phyloP scores from a whole-genome alignment of 35 echinoderm and acorn worm genomes.

The Eucidaris tribuloides region DNA sequence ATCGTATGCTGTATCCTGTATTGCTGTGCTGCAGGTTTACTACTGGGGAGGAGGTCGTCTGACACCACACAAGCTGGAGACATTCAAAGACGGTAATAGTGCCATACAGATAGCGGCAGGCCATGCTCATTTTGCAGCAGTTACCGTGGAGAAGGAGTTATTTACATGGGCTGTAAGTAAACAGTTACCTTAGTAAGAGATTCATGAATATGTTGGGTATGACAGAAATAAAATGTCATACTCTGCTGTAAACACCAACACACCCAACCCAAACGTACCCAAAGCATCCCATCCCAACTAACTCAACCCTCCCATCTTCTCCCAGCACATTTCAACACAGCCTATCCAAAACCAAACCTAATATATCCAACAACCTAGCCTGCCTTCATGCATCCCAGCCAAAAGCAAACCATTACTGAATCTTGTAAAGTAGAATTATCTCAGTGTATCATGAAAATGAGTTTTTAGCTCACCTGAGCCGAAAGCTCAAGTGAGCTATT shows the following conservation, averaged over 20 bases:
- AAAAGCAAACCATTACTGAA: too few relatives aligned
- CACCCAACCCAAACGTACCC: too few relatives aligned
- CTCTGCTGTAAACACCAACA: not conserved
- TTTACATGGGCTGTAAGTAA: constrained; percentile 93
- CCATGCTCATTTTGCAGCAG: constrained; percentile 87
- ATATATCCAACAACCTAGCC: too few relatives aligned
- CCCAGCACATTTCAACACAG: too few relatives aligned
- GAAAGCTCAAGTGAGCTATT: too few relatives aligned
- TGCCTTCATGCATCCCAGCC: too few relatives aligned
- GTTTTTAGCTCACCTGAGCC: too few relatives aligned
- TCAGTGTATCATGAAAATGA: too few relatives aligned
- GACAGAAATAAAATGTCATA: not conserved
- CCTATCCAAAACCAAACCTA: too few relatives aligned
- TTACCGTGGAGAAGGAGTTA: constrained; percentile 96
- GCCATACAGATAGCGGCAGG: constrained; percentile 83
- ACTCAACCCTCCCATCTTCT: too few relatives aligned
- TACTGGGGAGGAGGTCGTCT: constrained; percentile 98
- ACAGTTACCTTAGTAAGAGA: not conserved
- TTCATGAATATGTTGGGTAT: not conserved
- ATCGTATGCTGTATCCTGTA: not conserved
- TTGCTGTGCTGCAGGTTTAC: constrained; percentile 57
- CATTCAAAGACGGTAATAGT: constrained; percentile 86
- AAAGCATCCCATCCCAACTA: too few relatives aligned
- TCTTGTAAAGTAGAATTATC: too few relatives aligned
- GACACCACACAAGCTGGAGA: constrained; percentile 77